phyloP scores from a whole-genome alignment of 1,140 invertebrate genomes.

The Bombyx mandarina region DNA sequence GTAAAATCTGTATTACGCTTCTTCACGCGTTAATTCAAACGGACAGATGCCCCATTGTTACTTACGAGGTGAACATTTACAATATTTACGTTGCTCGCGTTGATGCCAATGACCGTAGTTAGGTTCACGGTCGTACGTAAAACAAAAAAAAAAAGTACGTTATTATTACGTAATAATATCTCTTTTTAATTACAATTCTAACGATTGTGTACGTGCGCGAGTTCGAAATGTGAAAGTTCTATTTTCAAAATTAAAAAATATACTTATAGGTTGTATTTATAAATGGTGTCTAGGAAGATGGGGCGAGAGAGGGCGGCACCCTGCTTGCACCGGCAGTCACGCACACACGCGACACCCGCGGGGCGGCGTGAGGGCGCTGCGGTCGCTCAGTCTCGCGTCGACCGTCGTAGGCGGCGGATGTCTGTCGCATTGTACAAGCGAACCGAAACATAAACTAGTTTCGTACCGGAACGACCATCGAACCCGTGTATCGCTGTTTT shows the following conservation, averaged over 20 bases:
- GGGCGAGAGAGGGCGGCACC: constrained; percentile 45
- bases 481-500: constrained; percentile 33
- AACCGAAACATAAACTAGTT: constrained; percentile 62
- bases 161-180: no score
- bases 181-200: no score
- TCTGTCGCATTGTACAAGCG: constrained; percentile 25
- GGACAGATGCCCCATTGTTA: no score
- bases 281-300: constrained; percentile 33
- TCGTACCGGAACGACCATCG: constrained; percentile 45
- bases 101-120: no score
- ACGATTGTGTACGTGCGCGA: no score
- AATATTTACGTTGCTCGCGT: no score
- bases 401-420: constrained; percentile 34
- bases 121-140: no score
- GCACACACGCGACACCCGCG: constrained; percentile 34
- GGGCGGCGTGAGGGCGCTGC: constrained; percentile 42
- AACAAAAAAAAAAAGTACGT: no score
- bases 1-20: no score
- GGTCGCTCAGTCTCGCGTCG: constrained; percentile 58
- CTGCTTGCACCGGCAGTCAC: constrained; percentile 19
- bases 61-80: no score
- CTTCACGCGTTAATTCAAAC: no score
- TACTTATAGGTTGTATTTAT: constrained; percentile 17
- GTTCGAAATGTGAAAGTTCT: background rate
- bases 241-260: constrained; percentile 39